Percentiles rank a stretch among this genome's conserved stretches.
Conservation (phyloP, 2,113 vertebrate species). For the Sardina pilchardus region DNA sequence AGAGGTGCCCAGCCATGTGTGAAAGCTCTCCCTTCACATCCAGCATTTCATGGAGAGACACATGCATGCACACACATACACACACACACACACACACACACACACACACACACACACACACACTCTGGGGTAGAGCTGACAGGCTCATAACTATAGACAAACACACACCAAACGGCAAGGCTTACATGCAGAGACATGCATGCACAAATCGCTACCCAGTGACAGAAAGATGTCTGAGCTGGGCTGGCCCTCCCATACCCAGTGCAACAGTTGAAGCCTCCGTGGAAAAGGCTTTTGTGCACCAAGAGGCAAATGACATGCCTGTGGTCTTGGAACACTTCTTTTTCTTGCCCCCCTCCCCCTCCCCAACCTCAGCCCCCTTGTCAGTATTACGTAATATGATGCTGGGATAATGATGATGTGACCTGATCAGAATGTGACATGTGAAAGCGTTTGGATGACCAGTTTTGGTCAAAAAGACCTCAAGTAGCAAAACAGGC, state of each 20-base stretch:
- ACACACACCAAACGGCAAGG: not conserved
- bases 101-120: not conserved
- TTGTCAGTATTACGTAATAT: constrained; percentile 28
- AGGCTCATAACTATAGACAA: not conserved
- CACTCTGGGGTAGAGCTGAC: not conserved
- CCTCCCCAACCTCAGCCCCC: not conserved
- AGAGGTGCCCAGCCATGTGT: constrained; percentile 15
- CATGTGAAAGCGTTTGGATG: not conserved
- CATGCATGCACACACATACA: not conserved
- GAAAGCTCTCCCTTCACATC: not conserved
- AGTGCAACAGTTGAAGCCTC: not conserved
- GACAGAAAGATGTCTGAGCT: not conserved
- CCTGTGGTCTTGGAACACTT: constrained; percentile 21
- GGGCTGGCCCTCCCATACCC: not conserved
- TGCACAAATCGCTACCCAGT: not conserved
- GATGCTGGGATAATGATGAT: constrained; percentile 25
- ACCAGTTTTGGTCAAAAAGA: not conserved
- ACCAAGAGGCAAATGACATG: not conserved
- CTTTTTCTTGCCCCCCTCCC: not conserved
- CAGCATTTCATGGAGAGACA: not conserved
- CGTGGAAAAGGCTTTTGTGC: constrained; percentile 16
- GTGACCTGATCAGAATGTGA: constrained; percentile 21
- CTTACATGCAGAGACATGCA: not conserved
- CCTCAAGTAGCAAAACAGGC: not conserved
- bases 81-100: constrained; percentile 12